Conservation (phyloP, 2,888 invertebrate genomes). For the Halocaridina rubra region DNA sequence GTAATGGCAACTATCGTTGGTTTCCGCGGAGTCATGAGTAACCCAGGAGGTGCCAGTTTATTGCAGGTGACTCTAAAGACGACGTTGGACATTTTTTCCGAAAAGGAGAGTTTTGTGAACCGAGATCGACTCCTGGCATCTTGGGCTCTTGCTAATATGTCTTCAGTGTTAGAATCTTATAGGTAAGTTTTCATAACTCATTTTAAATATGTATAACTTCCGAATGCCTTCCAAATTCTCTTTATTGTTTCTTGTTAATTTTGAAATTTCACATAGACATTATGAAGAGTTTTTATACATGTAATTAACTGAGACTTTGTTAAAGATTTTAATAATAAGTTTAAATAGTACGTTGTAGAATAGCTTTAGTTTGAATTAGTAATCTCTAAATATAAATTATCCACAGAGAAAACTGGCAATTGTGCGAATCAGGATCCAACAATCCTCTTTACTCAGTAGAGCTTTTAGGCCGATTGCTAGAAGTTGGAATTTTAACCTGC, state of each 20-base stretch:
- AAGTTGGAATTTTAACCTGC: slow-evolving; percentile 45
- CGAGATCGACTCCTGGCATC: slow-evolving; percentile 54
- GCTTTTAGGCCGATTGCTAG: slow-evolving; percentile 26
- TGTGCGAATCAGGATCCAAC: neutral
- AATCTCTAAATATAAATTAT: neutral
- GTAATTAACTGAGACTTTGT: neutral
- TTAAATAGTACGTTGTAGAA: no score
- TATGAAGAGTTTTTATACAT: neutral
- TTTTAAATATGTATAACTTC: no score
- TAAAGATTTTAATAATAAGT: neutral
- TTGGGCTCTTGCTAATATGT: slow-evolving; percentile 59
- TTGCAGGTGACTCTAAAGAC: slow-evolving; percentile 21
- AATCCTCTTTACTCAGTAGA: slow-evolving; percentile 1
- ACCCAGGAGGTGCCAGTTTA: slow-evolving; percentile 5
- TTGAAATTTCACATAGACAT: neutral
- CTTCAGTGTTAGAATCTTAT: slow-evolving; percentile 50
- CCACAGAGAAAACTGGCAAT: slow-evolving; percentile 15
- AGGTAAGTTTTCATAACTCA: no score
- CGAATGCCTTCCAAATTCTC: no score
- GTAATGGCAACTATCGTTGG: slow-evolving; percentile 50
- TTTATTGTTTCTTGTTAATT: no score
- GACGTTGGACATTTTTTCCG: slow-evolving; percentile 34
- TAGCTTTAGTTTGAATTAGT: neutral
- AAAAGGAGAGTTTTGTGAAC: slow-evolving; percentile 42
- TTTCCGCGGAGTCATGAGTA: slow-evolving; percentile 38